Percentiles rank a stretch among this genome's conserved stretches.
phyloP scores from a whole-genome alignment of 2,797 vertebrate species.

The Melanotaenia maccullochi region DNA sequence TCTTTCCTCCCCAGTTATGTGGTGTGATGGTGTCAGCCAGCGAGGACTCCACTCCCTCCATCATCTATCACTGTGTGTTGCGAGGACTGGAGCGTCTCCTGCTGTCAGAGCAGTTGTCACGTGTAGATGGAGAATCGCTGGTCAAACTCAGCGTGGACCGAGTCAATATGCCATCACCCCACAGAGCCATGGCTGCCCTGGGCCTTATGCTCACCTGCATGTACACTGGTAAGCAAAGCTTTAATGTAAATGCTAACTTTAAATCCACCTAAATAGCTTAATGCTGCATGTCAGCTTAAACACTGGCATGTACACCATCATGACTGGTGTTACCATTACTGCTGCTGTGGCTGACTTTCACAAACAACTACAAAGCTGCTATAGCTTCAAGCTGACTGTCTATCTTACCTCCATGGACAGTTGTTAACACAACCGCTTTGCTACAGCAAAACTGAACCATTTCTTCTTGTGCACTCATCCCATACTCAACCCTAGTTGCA shows the following conservation, averaged over 20 bases:
- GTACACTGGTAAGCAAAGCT: constrained; percentile 91
- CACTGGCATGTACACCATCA: constrained; percentile 89
- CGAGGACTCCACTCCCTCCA: constrained; percentile 93
- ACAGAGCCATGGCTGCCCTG: constrained; percentile 96
- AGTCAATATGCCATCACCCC: constrained; percentile 95
- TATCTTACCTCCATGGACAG: constrained; percentile 17
- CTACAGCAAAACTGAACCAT: background rate
- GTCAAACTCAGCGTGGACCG: constrained; percentile 97
- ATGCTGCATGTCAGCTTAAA: constrained; percentile 42
- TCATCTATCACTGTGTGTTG: constrained; percentile 95
- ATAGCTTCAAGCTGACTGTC: constrained; percentile 4
- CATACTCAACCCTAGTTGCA: background rate
- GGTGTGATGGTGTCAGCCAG: constrained; percentile 94
- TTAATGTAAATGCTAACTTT: background rate
- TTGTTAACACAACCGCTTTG: constrained; percentile 1
- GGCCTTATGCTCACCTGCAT: constrained; percentile 99
- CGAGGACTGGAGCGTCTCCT: constrained; percentile 95
- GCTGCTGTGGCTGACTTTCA: background rate
- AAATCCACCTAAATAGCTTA: background rate
- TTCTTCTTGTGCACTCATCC: constrained; percentile 9
- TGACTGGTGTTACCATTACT: constrained; percentile 40
- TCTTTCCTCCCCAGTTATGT: constrained; percentile 84
- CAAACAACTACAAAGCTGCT: constrained; percentile 1
- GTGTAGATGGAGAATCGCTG: constrained; percentile 91
- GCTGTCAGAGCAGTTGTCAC: constrained; percentile 94